phyloP scores from a whole-genome alignment of 2,888 invertebrate genomes.

The Eretmocerus hayati region DNA sequence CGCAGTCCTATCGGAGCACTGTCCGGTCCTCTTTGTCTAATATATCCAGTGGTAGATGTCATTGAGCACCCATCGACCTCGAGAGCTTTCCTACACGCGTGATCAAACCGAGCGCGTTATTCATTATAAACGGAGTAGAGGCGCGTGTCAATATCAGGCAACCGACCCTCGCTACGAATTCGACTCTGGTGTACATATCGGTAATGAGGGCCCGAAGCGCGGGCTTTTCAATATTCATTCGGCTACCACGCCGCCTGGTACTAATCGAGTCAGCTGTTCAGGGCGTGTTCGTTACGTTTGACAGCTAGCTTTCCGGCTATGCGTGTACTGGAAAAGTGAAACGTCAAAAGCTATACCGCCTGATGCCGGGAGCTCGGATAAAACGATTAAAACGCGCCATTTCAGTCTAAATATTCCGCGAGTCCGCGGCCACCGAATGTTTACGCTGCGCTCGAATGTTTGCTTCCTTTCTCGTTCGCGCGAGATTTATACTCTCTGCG shows the following conservation, averaged over 20 bases:
- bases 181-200: background rate
- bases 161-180: background rate
- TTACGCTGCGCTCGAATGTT: background rate
- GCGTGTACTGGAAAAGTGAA: constrained; percentile 12
- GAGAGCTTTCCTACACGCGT: background rate
- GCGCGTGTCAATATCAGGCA: constrained; percentile 42
- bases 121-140: constrained; percentile 9
- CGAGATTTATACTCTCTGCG: constrained; percentile 8
- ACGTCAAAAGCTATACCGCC: background rate
- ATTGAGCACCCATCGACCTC: too few relatives aligned
- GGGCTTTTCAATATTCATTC: constrained; percentile 20
- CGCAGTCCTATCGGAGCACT: too few relatives aligned
- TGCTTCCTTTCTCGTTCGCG: constrained; percentile 1
- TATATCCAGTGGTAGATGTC: too few relatives aligned
- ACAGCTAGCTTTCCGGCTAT: constrained; percentile 7
- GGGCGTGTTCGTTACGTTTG: constrained; percentile 5
- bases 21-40: constrained; percentile 3
- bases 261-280: constrained; percentile 9
- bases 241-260: too few relatives aligned
- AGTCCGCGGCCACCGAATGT: background rate
- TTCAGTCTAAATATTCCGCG: constrained; percentile 13
- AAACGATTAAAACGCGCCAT: constrained; percentile 15
- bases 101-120: background rate
- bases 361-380: constrained; percentile 5
- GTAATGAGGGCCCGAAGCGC: constrained; percentile 7